These are phyloP conservation scores for Rhabdomys dilectus DNA, from an alignment of 2,113 vertebrate genomes.

Conservation along the genomic window DNA sequence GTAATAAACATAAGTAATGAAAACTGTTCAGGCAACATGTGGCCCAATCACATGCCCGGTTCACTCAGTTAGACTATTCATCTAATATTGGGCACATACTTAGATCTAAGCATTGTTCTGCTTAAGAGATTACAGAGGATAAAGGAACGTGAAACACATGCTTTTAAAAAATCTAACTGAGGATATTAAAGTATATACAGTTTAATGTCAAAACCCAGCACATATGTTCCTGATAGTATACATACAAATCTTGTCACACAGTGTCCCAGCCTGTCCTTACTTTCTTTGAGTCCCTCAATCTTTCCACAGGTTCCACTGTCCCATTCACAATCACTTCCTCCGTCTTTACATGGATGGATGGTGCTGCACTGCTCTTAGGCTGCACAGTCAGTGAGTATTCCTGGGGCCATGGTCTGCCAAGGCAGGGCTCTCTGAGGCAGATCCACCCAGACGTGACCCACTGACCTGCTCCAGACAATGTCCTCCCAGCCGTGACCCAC, in stretches of 20 bases:
- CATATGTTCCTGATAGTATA: neutral
- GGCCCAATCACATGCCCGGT: slow-evolving; percentile 16
- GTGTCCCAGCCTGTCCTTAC: neutral
- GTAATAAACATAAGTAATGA: slow-evolving; percentile 31
- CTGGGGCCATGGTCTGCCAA: neutral
- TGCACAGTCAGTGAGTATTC: neutral
- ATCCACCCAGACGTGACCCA: too few species aligned
- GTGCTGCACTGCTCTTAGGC: neutral
- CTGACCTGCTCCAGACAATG: neutral
- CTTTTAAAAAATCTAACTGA: slow-evolving; percentile 49
- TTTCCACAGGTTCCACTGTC: slow-evolving; percentile 11
- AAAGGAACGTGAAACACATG: slow-evolving; percentile 48
- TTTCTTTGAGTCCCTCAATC: neutral
- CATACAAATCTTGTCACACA: neutral
- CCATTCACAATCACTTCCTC: slow-evolving; percentile 23
- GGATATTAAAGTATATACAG: neutral
- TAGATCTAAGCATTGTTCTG: slow-evolving; percentile 39
- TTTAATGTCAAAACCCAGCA: slow-evolving; percentile 51
- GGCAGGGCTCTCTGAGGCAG: slow-evolving; percentile 2
- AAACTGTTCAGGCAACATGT: slow-evolving; percentile 55
- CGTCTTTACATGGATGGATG: neutral
- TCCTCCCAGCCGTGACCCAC: neutral
- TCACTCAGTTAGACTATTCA: slow-evolving; percentile 36
- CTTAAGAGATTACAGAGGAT: neutral
- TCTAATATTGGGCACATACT: slow-evolving; percentile 29